Conservation (phyloP, 2,888 invertebrate genomes). For the Craniophora ligustri region DNA sequence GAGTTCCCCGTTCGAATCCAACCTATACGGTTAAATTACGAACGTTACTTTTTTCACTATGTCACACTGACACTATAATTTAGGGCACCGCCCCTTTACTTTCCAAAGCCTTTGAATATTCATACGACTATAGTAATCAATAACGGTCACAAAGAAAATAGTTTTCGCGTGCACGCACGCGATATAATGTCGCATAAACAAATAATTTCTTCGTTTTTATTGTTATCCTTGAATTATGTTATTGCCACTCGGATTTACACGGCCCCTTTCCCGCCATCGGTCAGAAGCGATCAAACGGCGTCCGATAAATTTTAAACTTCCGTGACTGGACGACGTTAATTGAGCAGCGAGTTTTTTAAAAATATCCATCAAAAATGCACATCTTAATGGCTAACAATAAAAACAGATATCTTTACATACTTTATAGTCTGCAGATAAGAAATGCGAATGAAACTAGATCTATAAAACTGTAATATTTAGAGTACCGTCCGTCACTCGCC, state of each 20-base stretch:
- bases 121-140: constrained; percentile 87
- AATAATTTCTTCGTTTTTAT: constrained; percentile 85
- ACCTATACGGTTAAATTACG: constrained; percentile 80
- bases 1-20: constrained; percentile 78
- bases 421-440: constrained; percentile 69
- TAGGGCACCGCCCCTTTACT: constrained; percentile 85
- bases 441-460: constrained; percentile 67
- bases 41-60: constrained; percentile 80
- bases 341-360: constrained; percentile 73
- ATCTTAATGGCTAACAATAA: constrained; percentile 80
- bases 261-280: constrained; percentile 58
- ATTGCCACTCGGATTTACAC: constrained; percentile 74
- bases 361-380: constrained; percentile 85
- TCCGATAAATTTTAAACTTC: constrained; percentile 80
- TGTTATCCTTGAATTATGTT: constrained; percentile 77
- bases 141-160: constrained; percentile 85
- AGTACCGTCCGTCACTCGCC: constrained; percentile 35
- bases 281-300: constrained; percentile 71
- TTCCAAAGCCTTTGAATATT: constrained; percentile 87
- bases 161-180: constrained; percentile 88
- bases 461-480: constrained; percentile 63
- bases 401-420: constrained; percentile 75
- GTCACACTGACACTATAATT: constrained; percentile 87
- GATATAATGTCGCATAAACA: constrained; percentile 86
- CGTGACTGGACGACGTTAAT: constrained; percentile 86